Evolutionary conservation across 2,797 vertebrate genomes (phyloP), one percentile per base, ranked within the genome.

Genomic region (Schizothorax lantsangensis): DNA sequence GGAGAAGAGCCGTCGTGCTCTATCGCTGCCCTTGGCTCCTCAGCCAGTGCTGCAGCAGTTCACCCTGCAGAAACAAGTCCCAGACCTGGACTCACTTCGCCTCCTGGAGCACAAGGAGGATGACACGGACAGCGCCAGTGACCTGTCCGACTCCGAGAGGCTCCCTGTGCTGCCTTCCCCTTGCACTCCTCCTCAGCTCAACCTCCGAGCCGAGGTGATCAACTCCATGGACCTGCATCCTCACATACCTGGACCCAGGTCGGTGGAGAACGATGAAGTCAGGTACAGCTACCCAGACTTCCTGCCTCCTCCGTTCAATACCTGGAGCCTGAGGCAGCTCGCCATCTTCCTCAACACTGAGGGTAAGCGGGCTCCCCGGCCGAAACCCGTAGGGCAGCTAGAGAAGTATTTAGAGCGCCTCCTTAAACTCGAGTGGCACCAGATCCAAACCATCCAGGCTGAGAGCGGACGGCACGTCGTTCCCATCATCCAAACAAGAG

Each of bases 111-210:
- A 96, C 90, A 97, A 96, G 82, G 95, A 96, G 80, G 94, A 95
- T 0, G 97, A 98, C 81, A 96, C 96, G 38, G 98, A 99, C 83
- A 98, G 97, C 6, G 97, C 97, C 82, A 99, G 98, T 6, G 98
- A 99, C 87, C 96, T 99, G 84, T 99, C 98, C 0, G 98, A 99
- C 90, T 99, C 98, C 0, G 98, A 99, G 91, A 95, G 98, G 86
- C 93, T 98, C 81, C 97, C 97, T 23, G 92, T 98, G 1, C 93
- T 96, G 19, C 96, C 97, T 1, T 97, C 98, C 3, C 97, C 97
- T 8, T 96, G 97, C 91, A 96, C 97, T 0, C 98, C 97, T 0
- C 98, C 98, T 5, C 97, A 97, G 57, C 97, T 99, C 57, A 96
- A 97, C 86, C 97, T 99, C 49, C 93, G 97, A 43, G 97, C 98